Evolutionary conservation across 2,888 invertebrate genomes (phyloP), one percentile per base, ranked within the genome.

Genomic region (Saturnia japonica): DNA sequence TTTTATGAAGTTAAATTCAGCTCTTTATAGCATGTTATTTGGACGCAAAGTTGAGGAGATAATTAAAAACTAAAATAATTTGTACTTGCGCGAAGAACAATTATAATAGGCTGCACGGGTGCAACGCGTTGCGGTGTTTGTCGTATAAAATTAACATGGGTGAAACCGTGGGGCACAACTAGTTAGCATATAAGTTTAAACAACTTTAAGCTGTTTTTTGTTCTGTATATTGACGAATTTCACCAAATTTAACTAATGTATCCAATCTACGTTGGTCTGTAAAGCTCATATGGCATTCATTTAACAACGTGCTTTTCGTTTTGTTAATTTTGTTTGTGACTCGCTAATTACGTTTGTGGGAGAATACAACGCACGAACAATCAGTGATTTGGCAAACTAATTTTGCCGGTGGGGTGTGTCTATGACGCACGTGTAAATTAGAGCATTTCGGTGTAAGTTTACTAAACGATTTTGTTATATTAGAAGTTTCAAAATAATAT

Each of bases 381-480:
- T 84, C 83, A 82, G 76, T 73, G 79, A 78, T 80, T 82, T 76
- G 77, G 73, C 78, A 77, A 84, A 83, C 81, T 83, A 84, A 84
- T 84, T 85, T 77, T 68, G 72, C 71, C 68, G 69, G 75, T 64
- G 19, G 40, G 40, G 11, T 64, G 40, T 40, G 40, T 40, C 64
- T 12, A 40, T 40, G 40, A 9, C 40, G 40, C 19, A 40, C 9
- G 64, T 69, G 71, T 75, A 72, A 70, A 71, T 68, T 73, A 74
- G 71, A 45, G 16, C 68, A 72, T 69, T 51, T 22, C 67, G 60
- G 64, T 62, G 11, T 45, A 64, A n/a, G 40, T 34, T 6, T 57
- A 16, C 9, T 57, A 25, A 25, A 57, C 57, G 47, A 1, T 57
- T 25, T 57, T 16, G 8, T 57, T 57, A 12, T 8, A 57, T 25